These are phyloP conservation scores for Psittacula derbiana DNA, from an alignment of 2,797 vertebrate genomes.

Conservation along the genomic window DNA sequence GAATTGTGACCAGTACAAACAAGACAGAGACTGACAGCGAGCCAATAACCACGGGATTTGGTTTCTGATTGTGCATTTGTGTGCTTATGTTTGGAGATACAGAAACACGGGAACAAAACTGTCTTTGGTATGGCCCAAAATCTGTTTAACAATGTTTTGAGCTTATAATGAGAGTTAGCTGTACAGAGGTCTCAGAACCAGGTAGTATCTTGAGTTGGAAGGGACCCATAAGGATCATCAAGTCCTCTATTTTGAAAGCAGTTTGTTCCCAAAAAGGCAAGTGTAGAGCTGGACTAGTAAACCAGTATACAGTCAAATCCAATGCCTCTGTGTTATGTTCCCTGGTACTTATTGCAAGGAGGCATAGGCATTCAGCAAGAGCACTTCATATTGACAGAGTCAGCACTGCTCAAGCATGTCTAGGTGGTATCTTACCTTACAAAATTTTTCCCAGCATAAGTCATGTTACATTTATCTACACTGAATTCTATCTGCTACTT, in stretches of 20 bases:
- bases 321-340: rapidly evolving
- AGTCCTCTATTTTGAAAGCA: neutral
- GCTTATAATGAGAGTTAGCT: neutral
- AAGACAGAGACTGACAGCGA: neutral
- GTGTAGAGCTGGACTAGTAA: neutral
- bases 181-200: neutral
- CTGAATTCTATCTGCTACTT: neutral
- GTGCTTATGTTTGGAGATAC: neutral
- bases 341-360: neutral
- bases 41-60: constrained; percentile 15
- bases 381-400: neutral
- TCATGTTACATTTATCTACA: neutral
- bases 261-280: neutral
- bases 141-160: neutral
- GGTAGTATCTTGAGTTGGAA: neutral
- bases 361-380: neutral
- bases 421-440: neutral
- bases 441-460: neutral
- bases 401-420: neutral
- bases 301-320: neutral
- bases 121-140: neutral
- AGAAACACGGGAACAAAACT: neutral
- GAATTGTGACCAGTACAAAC: neutral
- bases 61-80: constrained; percentile 3
- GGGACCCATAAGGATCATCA: neutral